These are phyloP conservation scores for Nematopogon swammerdamellus DNA, from an alignment of 2,888 invertebrate genomes.

Conservation along the genomic window DNA sequence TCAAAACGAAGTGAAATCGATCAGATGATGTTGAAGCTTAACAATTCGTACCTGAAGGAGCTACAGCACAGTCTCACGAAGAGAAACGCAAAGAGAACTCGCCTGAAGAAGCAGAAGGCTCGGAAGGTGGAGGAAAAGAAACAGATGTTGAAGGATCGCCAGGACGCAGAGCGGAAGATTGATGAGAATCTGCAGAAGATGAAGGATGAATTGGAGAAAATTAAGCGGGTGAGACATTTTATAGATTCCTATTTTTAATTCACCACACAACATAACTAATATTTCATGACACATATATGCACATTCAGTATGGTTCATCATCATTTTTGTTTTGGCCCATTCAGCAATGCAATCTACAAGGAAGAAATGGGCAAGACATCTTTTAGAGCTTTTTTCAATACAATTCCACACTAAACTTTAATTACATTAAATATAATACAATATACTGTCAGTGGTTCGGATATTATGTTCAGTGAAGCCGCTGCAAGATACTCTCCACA, in stretches of 20 bases:
- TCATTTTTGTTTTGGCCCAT: too few species aligned
- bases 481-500: too few species aligned
- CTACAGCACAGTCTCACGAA: slow-evolving; percentile 40
- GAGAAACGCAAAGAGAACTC: slow-evolving; percentile 40
- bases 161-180: slow-evolving; percentile 57
- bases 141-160: slow-evolving; percentile 29
- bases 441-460: too few species aligned
- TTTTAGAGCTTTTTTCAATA: too few species aligned
- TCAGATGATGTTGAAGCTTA: slow-evolving; percentile 30
- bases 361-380: too few species aligned
- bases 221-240: slow-evolving; percentile 46
- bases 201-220: slow-evolving; percentile 58
- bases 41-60: slow-evolving; percentile 31
- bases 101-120: slow-evolving; percentile 36
- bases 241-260: slow-evolving; percentile 1
- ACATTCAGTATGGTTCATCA: too few species aligned
- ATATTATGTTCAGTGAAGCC: too few species aligned
- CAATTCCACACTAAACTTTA: too few species aligned
- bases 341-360: too few species aligned
- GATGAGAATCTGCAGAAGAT: slow-evolving; percentile 66
- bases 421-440: too few species aligned
- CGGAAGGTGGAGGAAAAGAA: slow-evolving; percentile 32
- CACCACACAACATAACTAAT: too few species aligned
- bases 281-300: too few species aligned
- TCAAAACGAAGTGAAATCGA: slow-evolving; percentile 42